Base-by-base conservation (phyloP, 2,113 vertebrate species). In the Polypterus senegalus region DNA sequence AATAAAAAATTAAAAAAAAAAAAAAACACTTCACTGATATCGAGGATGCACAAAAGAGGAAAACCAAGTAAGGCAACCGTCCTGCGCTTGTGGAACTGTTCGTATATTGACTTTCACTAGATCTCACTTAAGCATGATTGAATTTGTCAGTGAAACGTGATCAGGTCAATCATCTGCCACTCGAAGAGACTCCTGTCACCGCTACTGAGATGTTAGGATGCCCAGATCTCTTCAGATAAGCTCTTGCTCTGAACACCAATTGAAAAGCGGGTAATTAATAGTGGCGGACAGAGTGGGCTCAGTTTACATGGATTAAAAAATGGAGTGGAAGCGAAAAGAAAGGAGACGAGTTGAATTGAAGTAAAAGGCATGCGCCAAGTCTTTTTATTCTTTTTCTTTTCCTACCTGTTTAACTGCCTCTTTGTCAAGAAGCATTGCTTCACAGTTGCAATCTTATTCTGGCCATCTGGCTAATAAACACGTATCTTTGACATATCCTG, bases 61-160 rank as follows among this genome's bases (percentile, higher is more conserved):
- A 27, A 27, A 27, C 27, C 27, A 27, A 27, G 27, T 27, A 27
- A 27, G 27, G 27, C 27, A 27, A 27, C 27, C 27, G 27, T 27
- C 27, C 27, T 27, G 27, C 27, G 27, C 27, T 27, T 27, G 27
- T 27, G 27, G 27, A 27, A 27, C 27, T 27, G 47, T 27, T 70
- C 70, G 68, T 68, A 78, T 92, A 88, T 92, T 92, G 89, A 91
- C 88, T 91, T 92, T 89, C 88, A 84, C 89, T 88, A 74, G 74
- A 83, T 92, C 81, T 81, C 87, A 87, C 83, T 90, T 81, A 83
- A 77, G 83, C 79, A 82, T 74, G 79, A 85, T 93, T 89, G 87
- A 87, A 79, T 91, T 89, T 89, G 90, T 90, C 81, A 82, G 87
- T 86, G 88, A 90, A 93, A 94, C 85, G 83, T 46, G 86, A 89